phyloP scores from a whole-genome alignment of 2,888 invertebrate species.

The Dasysyrphus albostriatus region DNA sequence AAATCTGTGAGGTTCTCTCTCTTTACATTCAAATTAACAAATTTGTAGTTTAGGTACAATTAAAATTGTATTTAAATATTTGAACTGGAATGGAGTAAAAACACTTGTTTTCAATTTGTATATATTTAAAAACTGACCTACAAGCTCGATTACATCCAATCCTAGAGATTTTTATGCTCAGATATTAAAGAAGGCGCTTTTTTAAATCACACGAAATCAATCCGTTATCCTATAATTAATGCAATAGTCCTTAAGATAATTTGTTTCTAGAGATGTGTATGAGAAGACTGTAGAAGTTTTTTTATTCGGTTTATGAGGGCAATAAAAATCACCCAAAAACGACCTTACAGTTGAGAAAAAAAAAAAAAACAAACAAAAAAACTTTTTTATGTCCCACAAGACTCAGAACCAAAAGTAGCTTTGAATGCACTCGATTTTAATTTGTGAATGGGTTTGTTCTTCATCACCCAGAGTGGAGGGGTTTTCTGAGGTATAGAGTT shows the following conservation, averaged over 20 bases:
- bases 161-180: background rate
- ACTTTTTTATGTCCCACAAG: constrained; percentile 51
- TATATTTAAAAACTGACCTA: background rate
- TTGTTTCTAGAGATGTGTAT: background rate
- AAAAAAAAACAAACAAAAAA: constrained; percentile 6
- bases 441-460: constrained; percentile 39
- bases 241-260: background rate
- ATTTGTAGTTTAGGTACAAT: too few relatives aligned
- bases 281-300: background rate
- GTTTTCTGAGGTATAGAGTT: background rate
- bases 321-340: background rate
- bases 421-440: constrained; percentile 59
- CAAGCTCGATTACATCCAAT: background rate
- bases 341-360: constrained; percentile 27
- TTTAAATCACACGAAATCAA: background rate
- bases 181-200: background rate
- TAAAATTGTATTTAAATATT: background rate
- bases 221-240: background rate
- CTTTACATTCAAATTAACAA: too few relatives aligned
- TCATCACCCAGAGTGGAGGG: constrained; percentile 12
- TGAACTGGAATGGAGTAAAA: background rate
- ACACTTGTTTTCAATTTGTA: background rate
- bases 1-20: too few relatives aligned
- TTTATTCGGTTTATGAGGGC: background rate
- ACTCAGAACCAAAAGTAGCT: constrained; percentile 50